Percentiles rank a stretch among this genome's conserved stretches.
phyloP scores from a whole-genome alignment of 2,888 invertebrate genomes.

The Parthenolecanium corni region DNA sequence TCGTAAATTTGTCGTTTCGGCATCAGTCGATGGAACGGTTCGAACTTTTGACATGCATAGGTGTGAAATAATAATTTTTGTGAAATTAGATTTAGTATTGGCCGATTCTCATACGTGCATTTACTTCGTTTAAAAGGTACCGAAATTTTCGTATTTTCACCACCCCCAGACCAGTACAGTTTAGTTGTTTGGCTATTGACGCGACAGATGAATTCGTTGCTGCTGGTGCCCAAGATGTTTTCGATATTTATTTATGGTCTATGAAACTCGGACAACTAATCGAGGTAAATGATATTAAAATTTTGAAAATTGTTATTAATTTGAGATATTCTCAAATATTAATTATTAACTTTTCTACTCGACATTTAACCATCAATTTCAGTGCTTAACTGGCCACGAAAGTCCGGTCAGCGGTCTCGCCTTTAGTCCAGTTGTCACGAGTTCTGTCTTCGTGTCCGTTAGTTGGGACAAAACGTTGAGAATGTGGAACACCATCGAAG shows the following conservation, averaged over 20 bases:
- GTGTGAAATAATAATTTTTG: too few relatives aligned
- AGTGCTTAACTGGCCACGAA: slow-evolving; percentile 81
- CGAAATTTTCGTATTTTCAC: slow-evolving; percentile 95
- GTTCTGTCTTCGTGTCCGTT: slow-evolving; percentile 67
- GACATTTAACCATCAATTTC: slow-evolving; percentile 23
- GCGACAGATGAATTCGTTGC: slow-evolving; percentile 82
- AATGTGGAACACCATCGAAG: slow-evolving; percentile 85
- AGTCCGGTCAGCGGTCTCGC: slow-evolving; percentile 75
- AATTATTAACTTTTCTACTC: background rate
- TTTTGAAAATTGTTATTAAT: background rate
- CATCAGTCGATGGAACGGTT: slow-evolving; percentile 94
- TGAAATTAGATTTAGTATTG: too few relatives aligned
- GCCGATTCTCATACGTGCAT: too few relatives aligned
- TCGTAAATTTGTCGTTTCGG: slow-evolving; percentile 82
- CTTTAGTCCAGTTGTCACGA: slow-evolving; percentile 62
- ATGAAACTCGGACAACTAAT: slow-evolving; percentile 81
- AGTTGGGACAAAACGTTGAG: slow-evolving; percentile 91
- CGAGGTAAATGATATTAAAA: slow-evolving; percentile 49
- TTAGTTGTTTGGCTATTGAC: slow-evolving; percentile 81
- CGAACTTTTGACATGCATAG: slow-evolving; percentile 85
- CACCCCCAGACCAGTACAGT: slow-evolving; percentile 81
- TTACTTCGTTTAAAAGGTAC: slow-evolving; percentile 50
- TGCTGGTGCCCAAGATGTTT: slow-evolving; percentile 88
- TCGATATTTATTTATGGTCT: slow-evolving; percentile 94
- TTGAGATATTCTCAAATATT: background rate